A percentile compares a stretch with the other conserved stretches of the same genome.
These are phyloP conservation scores for Neodiprion lecontei DNA, from an alignment of 1,140 invertebrate genomes.

Conservation along the genomic window DNA sequence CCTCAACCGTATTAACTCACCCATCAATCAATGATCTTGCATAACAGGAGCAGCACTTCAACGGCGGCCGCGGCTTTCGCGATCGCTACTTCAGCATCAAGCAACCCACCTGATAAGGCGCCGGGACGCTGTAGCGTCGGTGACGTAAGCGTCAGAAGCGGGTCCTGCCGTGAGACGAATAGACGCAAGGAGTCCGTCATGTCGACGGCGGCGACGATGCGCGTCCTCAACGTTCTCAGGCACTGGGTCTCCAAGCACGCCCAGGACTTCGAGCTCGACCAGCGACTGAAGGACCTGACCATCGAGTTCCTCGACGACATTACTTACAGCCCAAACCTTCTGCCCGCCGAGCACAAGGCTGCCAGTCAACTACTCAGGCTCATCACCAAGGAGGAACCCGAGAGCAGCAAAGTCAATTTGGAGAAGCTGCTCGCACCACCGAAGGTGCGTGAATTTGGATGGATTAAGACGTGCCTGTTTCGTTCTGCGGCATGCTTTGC, in stretches of 20 bases:
- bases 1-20: no score
- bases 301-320: constrained; percentile 91
- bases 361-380: constrained; percentile 82
- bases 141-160: constrained; percentile 49
- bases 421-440: constrained; percentile 75
- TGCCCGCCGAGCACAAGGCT: constrained; percentile 90
- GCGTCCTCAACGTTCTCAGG: constrained; percentile 87
- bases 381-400: constrained; percentile 76
- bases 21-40: not conserved
- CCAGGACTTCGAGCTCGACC: constrained; percentile 86
- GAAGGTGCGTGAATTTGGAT: constrained; percentile 63
- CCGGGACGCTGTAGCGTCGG: constrained; percentile 42
- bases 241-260: constrained; percentile 76
- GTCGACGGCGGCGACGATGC: constrained; percentile 91
- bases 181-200: constrained; percentile 84
- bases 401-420: constrained; percentile 72
- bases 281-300: constrained; percentile 76
- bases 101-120: constrained; percentile 74
- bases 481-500: not conserved
- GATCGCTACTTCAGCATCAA: constrained; percentile 88
- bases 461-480: constrained; percentile 1
- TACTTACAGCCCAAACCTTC: constrained; percentile 81
- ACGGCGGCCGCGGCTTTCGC: constrained; percentile 91
- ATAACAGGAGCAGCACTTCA: constrained; percentile 84
- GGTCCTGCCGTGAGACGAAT: constrained; percentile 54